These are phyloP conservation scores for Catocala sponsa DNA, from an alignment of 2,888 invertebrate species.

Conservation along the genomic window DNA sequence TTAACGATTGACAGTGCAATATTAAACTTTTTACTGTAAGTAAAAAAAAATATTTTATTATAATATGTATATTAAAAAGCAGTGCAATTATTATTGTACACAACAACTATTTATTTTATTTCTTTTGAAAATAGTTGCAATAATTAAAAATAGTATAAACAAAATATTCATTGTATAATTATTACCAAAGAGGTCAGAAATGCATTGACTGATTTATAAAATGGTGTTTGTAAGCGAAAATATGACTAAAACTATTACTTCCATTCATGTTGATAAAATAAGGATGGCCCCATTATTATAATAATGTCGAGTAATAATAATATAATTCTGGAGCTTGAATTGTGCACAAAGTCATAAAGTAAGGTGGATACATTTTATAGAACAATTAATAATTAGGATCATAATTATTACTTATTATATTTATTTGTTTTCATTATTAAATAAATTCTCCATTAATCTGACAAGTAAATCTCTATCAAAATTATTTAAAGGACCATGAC, in stretches of 20 bases:
- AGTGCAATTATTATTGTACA: slow-evolving; percentile 76
- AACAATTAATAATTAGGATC: slow-evolving; percentile 54
- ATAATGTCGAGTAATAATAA: slow-evolving; percentile 58
- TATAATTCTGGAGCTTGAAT: slow-evolving; percentile 67
- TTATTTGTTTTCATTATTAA: slow-evolving; percentile 42
- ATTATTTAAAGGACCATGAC: slow-evolving; percentile 82
- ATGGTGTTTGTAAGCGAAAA: slow-evolving; percentile 60
- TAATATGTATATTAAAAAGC: slow-evolving; percentile 62
- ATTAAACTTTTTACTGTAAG: slow-evolving; percentile 84
- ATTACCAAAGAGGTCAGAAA: slow-evolving; percentile 82
- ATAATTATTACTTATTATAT: slow-evolving; percentile 46
- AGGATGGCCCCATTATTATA: slow-evolving; percentile 64
- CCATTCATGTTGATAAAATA: slow-evolving; percentile 65
- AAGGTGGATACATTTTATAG: slow-evolving; percentile 58
- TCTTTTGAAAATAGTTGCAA: slow-evolving; percentile 55
- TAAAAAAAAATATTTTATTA: slow-evolving; percentile 74
- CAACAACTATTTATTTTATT: slow-evolving; percentile 60
- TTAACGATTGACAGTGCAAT: slow-evolving; percentile 79
- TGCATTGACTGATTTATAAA: slow-evolving; percentile 67
- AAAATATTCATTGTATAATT: slow-evolving; percentile 58
- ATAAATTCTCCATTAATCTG: slow-evolving; percentile 51
- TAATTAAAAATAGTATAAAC: slow-evolving; percentile 53
- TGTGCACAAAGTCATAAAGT: slow-evolving; percentile 78
- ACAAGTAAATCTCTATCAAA: slow-evolving; percentile 65
- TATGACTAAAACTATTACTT: slow-evolving; percentile 60